These are phyloP conservation scores for Rynchops niger DNA, from an alignment of 2,113 vertebrate genomes.

Conservation along the genomic window DNA sequence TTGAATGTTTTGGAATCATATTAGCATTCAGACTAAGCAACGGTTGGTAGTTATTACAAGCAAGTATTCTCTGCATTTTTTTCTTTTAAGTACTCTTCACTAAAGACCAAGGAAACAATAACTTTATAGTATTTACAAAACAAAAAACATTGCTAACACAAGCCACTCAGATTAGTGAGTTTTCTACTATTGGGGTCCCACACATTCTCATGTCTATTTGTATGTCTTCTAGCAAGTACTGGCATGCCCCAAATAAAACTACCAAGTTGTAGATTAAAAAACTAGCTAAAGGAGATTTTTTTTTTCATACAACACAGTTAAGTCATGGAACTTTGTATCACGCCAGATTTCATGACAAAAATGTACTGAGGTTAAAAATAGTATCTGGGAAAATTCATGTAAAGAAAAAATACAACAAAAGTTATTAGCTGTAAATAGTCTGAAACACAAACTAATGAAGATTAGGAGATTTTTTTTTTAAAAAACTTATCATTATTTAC, in stretches of 20 bases:
- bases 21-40: background rate
- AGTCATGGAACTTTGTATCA: background rate
- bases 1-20: background rate
- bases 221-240: background rate
- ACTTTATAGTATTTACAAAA: background rate
- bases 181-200: background rate
- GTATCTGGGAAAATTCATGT: background rate
- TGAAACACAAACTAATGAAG: background rate
- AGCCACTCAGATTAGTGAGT: background rate
- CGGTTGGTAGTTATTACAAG: background rate
- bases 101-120: background rate
- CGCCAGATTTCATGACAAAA: background rate
- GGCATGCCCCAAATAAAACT: background rate
- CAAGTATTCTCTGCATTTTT: background rate
- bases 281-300: background rate
- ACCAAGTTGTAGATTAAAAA: background rate
- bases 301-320: background rate
- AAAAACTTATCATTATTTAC: background rate
- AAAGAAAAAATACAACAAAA: background rate
- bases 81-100: background rate
- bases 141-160: background rate
- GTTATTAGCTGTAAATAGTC: background rate
- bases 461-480: background rate
- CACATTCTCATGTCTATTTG: background rate
- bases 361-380: background rate